Percentiles rank a stretch among this genome's conserved stretches.
phyloP scores from a whole-genome alignment of 2,113 vertebrate species.

The Hydropotes inermis region DNA sequence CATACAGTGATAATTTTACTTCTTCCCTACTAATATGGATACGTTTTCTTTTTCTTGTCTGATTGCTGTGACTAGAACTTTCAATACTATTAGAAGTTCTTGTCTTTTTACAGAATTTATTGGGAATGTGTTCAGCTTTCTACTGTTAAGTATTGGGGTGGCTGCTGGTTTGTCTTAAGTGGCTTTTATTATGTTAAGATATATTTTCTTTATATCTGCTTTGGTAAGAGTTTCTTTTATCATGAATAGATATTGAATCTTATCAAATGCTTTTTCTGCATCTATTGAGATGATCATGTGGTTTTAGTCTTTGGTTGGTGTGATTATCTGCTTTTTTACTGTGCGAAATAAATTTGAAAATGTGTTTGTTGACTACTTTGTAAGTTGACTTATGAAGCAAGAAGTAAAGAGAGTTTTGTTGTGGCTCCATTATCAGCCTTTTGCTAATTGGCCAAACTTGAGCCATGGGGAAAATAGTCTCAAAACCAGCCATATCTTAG shows the following conservation, averaged over 20 bases:
- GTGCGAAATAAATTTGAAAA: constrained; percentile 13
- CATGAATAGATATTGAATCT: neutral
- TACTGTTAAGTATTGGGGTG: neutral
- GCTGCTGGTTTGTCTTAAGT: neutral
- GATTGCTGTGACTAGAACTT: neutral
- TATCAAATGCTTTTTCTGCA: neutral
- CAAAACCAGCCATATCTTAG: neutral
- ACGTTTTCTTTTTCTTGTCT: neutral
- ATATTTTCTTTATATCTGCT: neutral
- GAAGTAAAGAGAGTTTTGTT: neutral
- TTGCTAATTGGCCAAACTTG: neutral
- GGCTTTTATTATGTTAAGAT: neutral
- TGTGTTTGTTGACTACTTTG: constrained; percentile 28
- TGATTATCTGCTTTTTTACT: neutral
- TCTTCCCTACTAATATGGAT: neutral
- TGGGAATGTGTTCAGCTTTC: neutral
- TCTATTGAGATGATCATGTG: neutral
- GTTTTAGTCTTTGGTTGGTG: neutral
- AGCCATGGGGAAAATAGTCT: neutral
- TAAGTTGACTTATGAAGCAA: neutral
- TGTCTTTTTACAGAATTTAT: neutral
- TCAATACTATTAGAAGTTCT: neutral
- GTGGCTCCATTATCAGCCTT: neutral
- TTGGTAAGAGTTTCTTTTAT: neutral
- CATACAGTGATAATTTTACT: neutral